Percentiles rank a stretch among this genome's conserved stretches.
Evolutionary conservation across 2,888 invertebrate genomes (phyloP).

Genomic region (Cheilosia impressa): DNA sequence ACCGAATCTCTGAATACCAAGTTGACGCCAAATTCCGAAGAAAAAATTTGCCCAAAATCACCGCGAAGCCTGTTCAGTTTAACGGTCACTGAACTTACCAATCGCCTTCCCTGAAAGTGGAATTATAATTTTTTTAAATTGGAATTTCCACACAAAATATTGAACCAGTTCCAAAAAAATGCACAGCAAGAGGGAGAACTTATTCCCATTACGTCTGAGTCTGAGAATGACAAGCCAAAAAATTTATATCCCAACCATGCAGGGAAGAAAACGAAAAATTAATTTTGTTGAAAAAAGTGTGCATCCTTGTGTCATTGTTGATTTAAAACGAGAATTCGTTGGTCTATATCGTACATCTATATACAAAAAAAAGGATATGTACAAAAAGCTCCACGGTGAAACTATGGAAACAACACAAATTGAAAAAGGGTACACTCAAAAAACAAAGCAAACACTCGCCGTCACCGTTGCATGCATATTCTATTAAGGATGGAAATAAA

Average conservation of each 20-base stretch:
- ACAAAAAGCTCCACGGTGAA: slow-evolving; percentile 8
- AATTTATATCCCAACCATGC: slow-evolving; percentile 25
- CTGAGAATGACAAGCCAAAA: neutral
- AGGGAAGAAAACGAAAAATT: neutral
- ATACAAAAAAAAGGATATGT: slow-evolving; percentile 10
- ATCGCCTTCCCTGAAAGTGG: no score
- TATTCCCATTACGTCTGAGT: slow-evolving; percentile 25
- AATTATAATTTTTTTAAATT: no score
- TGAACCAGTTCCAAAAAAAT: neutral
- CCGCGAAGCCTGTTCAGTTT: no score
- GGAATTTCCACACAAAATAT: neutral
- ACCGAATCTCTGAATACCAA: no score
- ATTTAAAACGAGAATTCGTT: slow-evolving; percentile 34
- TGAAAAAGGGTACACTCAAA: slow-evolving; percentile 33
- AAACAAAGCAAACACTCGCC: slow-evolving; percentile 51
- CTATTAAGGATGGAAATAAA: slow-evolving; percentile 45
- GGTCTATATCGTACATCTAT: no score
- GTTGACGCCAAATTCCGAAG: no score
- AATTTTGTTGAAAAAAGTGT: slow-evolving; percentile 18
- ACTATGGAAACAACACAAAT: slow-evolving; percentile 30
- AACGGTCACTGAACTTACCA: no score
- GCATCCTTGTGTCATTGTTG: slow-evolving; percentile 48
- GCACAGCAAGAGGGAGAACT: neutral
- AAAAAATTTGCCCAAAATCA: no score
- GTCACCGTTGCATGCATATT: slow-evolving; percentile 14